Base-by-base conservation (phyloP, 2,888 invertebrate genomes). In the Opisthograptis luteolata region DNA sequence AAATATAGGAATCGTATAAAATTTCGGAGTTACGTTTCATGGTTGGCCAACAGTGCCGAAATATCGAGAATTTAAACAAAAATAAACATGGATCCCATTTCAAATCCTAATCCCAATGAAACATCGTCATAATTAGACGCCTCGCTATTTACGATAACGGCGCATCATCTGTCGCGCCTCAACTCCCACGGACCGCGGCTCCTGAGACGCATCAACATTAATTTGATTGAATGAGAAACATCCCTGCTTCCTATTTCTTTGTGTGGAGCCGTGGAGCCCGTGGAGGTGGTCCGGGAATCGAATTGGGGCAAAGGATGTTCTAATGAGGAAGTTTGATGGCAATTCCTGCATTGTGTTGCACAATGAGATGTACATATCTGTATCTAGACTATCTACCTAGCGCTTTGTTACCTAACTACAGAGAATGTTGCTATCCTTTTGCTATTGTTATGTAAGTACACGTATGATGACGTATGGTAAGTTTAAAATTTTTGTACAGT, bases 81-180 rank as follows among this genome's bases (percentile, higher is more conserved):
- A n/a, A n/a, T n/a, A n/a, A n/a, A n/a, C n/a, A n/a, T n/a, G n/a
- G n/a, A n/a, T n/a, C n/a, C n/a, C n/a, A n/a, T n/a, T n/a, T n/a
- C n/a, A n/a, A n/a, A n/a, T n/a, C n/a, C n/a, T n/a, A 25, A 25
- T 10, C 10, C 10, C 25, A 19, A 34, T 28, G 27, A 40, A n/a
- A 25, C n/a, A 13, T 35, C 9, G 12, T 24, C 27, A 25, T 24
- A 50, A 46, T 47, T 22, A 45, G 27, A 19, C 7, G 20, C n/a
- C n/a, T 19, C 30, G 58, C 42, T 61, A 35, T 28, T 62, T 54
- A 60, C 34, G 44, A 56, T 73, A 71, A 73, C 64, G 57, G 52
- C 37, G 39, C n/a, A 44, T 69, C 70, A 69, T 67, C 60, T 71
- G 72, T 64, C 46, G 41, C 37, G 37, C 39, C 49, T 43, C 55